Conservation (phyloP, 2,113 vertebrate species). For the Ailuropoda melanoleuca region DNA sequence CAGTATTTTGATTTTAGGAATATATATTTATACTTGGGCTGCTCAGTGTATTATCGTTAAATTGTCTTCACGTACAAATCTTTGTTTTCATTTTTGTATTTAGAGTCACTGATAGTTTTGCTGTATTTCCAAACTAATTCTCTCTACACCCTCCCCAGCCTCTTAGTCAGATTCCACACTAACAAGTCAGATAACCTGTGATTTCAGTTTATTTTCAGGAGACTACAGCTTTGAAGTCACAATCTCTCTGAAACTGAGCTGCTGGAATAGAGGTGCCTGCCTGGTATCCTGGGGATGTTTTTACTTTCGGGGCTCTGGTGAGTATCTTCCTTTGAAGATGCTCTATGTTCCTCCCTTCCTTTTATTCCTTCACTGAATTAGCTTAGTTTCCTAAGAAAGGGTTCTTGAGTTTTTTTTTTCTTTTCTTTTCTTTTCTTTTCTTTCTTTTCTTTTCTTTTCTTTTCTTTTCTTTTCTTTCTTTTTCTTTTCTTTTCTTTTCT, state of each 20-base stretch:
- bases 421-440: not conserved
- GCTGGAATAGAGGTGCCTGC: not conserved
- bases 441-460: not conserved
- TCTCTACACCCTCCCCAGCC: not conserved
- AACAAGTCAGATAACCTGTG: not conserved
- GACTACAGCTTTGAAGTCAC: not conserved
- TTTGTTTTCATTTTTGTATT: not conserved
- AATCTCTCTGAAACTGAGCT: not conserved
- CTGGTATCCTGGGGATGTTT: not conserved
- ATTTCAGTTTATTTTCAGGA: not conserved
- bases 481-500: no score
- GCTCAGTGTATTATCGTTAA: not conserved
- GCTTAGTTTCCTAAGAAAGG: not conserved
- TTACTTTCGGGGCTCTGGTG: not conserved
- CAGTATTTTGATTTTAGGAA: not conserved
- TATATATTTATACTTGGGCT: not conserved
- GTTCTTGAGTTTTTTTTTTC: not conserved
- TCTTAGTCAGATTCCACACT: not conserved
- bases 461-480: no score
- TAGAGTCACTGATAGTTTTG: not conserved
- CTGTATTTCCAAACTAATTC: not conserved
- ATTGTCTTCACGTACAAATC: not conserved
- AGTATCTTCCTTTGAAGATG: not conserved
- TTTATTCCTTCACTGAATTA: not conserved
- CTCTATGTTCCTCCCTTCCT: not conserved